Percentiles rank a stretch among this genome's conserved stretches.
phyloP scores from a whole-genome alignment of 2,888 invertebrate genomes.

The Erebia ligea region DNA sequence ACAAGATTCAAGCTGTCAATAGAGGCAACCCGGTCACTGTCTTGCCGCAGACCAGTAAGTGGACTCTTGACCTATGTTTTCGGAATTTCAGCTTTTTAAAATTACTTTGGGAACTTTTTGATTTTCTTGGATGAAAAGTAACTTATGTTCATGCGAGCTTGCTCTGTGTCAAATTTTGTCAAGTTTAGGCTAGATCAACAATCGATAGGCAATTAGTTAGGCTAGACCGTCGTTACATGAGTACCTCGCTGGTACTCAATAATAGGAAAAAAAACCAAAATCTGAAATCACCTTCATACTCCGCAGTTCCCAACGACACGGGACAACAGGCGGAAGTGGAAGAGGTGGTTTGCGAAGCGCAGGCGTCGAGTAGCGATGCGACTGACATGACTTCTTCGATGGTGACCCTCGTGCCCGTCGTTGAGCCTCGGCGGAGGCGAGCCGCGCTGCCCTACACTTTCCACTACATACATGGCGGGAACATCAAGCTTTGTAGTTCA shows the following conservation, averaged over 20 bases:
- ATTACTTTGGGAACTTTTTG: no score
- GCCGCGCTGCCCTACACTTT: conserved; percentile 84
- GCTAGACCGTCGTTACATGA: no score
- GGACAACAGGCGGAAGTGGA: conserved; percentile 31
- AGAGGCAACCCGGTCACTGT: conserved; percentile 51
- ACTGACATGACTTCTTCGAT: conserved; percentile 26
- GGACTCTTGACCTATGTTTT: no score
- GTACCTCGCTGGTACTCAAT: no score
- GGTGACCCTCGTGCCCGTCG: conserved; percentile 46
- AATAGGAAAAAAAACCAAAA: no score
- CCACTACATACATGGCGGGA: conserved; percentile 92
- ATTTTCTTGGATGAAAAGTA: no score
- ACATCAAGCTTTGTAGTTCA: conserved; percentile 86
- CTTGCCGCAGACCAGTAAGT: conserved; percentile 53
- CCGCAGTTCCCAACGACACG: conserved; percentile 39
- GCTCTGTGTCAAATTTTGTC: no score
- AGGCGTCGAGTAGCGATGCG: conserved; percentile 28
- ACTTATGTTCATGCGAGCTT: no score
- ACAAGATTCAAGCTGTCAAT: conserved; percentile 89
- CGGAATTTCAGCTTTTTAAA: no score
- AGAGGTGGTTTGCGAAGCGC: conserved; percentile 32
- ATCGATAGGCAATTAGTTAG: neutral
- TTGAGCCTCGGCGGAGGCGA: conserved; percentile 39
- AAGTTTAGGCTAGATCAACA: no score
- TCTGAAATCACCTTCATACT: neutral